Evolutionary conservation across 2,888 invertebrate genomes (phyloP).

Genomic region (Apomyelois bistriatella): DNA sequence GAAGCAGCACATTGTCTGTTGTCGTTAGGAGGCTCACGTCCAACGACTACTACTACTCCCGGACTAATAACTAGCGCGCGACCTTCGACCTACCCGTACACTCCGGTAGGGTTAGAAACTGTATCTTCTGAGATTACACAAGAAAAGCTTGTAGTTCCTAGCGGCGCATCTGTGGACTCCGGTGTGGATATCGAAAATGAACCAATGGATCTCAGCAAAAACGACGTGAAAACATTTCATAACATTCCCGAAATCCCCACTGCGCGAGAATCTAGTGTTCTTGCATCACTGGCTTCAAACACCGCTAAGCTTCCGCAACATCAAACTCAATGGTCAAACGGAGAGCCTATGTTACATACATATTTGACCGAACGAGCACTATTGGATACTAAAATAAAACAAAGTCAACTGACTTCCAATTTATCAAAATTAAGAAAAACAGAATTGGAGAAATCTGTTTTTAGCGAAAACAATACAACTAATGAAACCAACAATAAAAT

Average conservation of each 20-base stretch:
- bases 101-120: slow-evolving; percentile 56
- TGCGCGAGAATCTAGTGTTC: slow-evolving; percentile 81
- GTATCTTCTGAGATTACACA: slow-evolving; percentile 40
- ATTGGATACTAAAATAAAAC: slow-evolving; percentile 85
- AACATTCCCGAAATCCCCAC: slow-evolving; percentile 79
- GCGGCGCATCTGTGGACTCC: slow-evolving; percentile 47
- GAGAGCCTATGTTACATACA: slow-evolving; percentile 84
- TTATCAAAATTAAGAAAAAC: slow-evolving; percentile 59
- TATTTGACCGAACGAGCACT: slow-evolving; percentile 87
- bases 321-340: slow-evolving; percentile 76
- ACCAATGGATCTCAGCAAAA: slow-evolving; percentile 74
- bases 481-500: slow-evolving; percentile 35
- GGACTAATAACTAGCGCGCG: slow-evolving; percentile 81
- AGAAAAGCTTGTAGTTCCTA: slow-evolving; percentile 44
- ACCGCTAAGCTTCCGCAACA: slow-evolving; percentile 81
- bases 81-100: slow-evolving; percentile 85
- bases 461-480: slow-evolving; percentile 38
- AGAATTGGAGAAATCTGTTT: slow-evolving; percentile 51
- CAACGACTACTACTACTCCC: slow-evolving; percentile 71
- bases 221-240: slow-evolving; percentile 50
- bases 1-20: slow-evolving; percentile 92
- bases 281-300: slow-evolving; percentile 82
- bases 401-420: slow-evolving; percentile 77
- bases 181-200: slow-evolving; percentile 71
- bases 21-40: slow-evolving; percentile 83